phyloP scores from a whole-genome alignment of 1,140 invertebrate genomes.

The Subanguina moxae region DNA sequence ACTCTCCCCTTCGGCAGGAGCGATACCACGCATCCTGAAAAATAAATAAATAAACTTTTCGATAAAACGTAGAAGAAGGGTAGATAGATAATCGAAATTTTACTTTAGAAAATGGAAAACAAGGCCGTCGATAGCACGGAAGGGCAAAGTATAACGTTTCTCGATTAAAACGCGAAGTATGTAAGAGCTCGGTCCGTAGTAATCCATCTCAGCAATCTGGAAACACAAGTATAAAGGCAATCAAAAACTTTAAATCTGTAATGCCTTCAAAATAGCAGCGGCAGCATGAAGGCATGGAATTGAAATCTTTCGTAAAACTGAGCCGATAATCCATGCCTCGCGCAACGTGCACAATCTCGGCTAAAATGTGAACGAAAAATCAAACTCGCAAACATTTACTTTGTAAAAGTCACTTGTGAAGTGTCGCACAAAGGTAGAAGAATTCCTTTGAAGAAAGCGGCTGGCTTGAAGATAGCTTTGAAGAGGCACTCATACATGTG shows the following conservation, averaged over 20 bases:
- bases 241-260: neutral
- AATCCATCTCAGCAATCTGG: slow-evolving; percentile 90
- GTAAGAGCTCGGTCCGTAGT: slow-evolving; percentile 92
- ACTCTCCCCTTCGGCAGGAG: slow-evolving; percentile 51
- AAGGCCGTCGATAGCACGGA: slow-evolving; percentile 87
- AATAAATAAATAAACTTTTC: too few species aligned
- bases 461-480: slow-evolving; percentile 91
- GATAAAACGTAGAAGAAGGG: too few species aligned
- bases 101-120: slow-evolving; percentile 88
- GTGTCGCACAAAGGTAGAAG: slow-evolving; percentile 78
- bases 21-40: slow-evolving; percentile 25
- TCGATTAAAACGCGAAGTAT: slow-evolving; percentile 89
- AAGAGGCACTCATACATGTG: slow-evolving; percentile 89
- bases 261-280: slow-evolving; percentile 77
- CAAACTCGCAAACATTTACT: neutral
- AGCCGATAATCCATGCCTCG: slow-evolving; percentile 90
- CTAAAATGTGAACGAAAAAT: slow-evolving; percentile 62
- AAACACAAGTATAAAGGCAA: slow-evolving; percentile 25
- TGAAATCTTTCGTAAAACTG: slow-evolving; percentile 76
- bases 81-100: neutral
- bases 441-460: slow-evolving; percentile 97
- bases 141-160: slow-evolving; percentile 95
- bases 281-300: slow-evolving; percentile 93
- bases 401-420: slow-evolving; percentile 59
- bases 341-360: slow-evolving; percentile 85